Base-by-base conservation (phyloP, 2,113 vertebrate species). In the Daubentonia madagascariensis region DNA sequence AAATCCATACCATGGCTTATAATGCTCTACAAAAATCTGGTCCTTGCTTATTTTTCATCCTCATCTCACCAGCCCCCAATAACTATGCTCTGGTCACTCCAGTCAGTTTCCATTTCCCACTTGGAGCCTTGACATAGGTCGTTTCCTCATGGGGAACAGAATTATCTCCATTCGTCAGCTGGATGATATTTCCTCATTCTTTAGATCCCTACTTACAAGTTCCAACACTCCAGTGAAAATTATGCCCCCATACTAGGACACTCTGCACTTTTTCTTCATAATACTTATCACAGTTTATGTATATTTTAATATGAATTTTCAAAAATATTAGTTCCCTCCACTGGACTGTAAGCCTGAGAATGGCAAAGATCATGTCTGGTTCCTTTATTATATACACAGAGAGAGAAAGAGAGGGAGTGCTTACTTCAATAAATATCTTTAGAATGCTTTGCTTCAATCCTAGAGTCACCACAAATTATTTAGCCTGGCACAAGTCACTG, bases 21-120 rank as follows among this genome's bases (percentile, higher is more conserved):
- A 93, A 96, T 79, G 43, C 37, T 48, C 76, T 59, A 72, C 20
- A 61, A 79, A 97, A 91, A 63, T 76, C 83, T 79, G n/a, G 40
- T 37, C 35, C n/a, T 80, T 85, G 0, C 32, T 32, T 81, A 6
- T 70, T 30, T 85, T 80, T n/a, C 7, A 85, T 18, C 8, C n/a
- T 78, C 54, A 54, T 73, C 70, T 86, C 40, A 91, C 10, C 65
- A 81, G 30, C 6, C 28, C 72, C 80, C 52, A 68, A 23, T 59
- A 43, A 61, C 40, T 52, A 90, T 59, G 37, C 45, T 67, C 40
- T 40, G 40, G 17, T 61, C 59, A 89, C 45, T 61, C 30, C 4
- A 16, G 32, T 37, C 63, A 89, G 17, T 32, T 79, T 32, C 65
- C 17, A 52, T 23, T 16, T 83, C 10, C 52, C 32, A 35, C 23